Evolutionary conservation across 2,888 invertebrate species (phyloP).

Genomic region (Pseudococcus longispinus): DNA sequence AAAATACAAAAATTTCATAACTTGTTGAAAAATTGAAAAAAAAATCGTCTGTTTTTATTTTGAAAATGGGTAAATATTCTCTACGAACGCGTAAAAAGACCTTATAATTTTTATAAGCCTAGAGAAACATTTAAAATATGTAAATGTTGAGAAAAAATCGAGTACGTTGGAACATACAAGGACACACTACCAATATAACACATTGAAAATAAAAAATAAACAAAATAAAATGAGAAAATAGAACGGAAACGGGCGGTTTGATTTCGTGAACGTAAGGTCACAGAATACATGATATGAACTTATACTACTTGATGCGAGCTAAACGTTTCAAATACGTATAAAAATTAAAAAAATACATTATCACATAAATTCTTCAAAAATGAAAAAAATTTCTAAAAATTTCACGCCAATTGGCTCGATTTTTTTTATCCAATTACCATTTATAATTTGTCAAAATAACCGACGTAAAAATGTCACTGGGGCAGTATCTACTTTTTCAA

Average conservation of each 20-base stretch:
- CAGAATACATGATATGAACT: conserved; percentile 1
- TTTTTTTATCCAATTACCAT: background rate
- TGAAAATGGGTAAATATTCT: no score
- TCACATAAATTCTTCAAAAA: background rate
- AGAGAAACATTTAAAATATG: no score
- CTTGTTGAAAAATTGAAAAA: no score
- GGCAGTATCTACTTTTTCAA: background rate
- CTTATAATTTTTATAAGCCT: no score
- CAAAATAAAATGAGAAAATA: background rate
- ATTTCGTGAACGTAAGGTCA: background rate
- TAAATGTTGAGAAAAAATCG: no score
- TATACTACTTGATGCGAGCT: background rate
- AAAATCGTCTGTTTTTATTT: no score
- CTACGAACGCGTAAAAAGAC: no score
- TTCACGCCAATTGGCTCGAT: background rate
- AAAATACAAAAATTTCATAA: no score
- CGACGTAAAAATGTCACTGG: background rate
- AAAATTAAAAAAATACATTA: conserved; percentile 6
- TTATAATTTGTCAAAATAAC: background rate
- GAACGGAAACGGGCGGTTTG: background rate
- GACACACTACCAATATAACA: no score
- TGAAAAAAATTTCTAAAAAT: background rate
- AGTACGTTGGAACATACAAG: no score
- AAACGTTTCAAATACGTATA: background rate
- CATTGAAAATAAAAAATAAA: background rate